These are phyloP conservation scores for Nymphalis c-album DNA, from an alignment of 2,888 invertebrate genomes.

Conservation along the genomic window DNA sequence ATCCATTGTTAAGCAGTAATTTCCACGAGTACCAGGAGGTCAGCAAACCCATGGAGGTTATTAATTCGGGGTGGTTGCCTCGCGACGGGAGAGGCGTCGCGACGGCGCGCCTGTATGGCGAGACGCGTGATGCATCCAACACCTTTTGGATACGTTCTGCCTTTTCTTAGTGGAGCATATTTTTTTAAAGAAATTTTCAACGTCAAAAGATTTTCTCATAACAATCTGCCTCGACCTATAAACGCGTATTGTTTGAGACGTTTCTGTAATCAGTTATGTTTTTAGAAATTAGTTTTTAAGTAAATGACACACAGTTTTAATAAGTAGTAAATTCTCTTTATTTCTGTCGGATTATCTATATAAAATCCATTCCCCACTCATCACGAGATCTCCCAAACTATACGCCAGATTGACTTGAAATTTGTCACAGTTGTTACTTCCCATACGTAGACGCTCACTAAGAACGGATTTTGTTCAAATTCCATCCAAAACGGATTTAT, in stretches of 20 bases:
- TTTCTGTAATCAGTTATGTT: background rate
- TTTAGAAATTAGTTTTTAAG: background rate
- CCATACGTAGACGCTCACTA: no score
- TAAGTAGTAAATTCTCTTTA: no score
- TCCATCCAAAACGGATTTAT: no score
- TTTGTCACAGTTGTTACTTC: no score
- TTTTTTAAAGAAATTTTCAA: slow-evolving; percentile 3
- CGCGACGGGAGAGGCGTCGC: slow-evolving; percentile 54
- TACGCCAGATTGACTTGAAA: no score
- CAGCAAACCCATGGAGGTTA: slow-evolving; percentile 53
- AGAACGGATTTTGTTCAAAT: no score
- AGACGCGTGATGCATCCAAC: slow-evolving; percentile 52
- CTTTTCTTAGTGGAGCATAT: slow-evolving; percentile 11
- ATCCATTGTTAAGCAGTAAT: slow-evolving; percentile 25
- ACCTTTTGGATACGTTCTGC: slow-evolving; percentile 33
- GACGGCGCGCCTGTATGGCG: slow-evolving; percentile 55
- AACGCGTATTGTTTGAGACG: background rate
- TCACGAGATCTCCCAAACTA: no score
- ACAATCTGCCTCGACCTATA: background rate
- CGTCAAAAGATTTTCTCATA: background rate
- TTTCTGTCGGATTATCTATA: background rate
- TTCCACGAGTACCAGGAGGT: slow-evolving; percentile 49
- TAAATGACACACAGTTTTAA: no score
- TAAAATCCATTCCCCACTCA: background rate
- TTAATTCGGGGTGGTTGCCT: slow-evolving; percentile 51